Conservation (phyloP, 2,888 invertebrate species). For the Liposcelis brunnea region DNA sequence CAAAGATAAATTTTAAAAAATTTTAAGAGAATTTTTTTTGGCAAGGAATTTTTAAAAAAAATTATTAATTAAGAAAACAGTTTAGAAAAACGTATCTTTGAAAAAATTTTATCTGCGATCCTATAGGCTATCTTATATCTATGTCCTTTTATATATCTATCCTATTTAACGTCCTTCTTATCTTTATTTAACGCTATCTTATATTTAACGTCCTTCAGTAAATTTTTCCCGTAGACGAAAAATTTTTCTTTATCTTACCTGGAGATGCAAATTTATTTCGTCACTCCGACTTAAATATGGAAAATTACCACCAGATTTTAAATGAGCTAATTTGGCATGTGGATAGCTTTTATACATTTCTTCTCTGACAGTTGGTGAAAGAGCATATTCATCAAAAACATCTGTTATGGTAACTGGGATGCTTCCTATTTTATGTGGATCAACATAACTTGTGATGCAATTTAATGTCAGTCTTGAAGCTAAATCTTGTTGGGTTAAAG, state of each 20-base stretch:
- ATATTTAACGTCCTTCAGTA: too few species aligned
- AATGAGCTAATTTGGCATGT: slow-evolving; percentile 65
- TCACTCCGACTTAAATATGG: slow-evolving; percentile 75
- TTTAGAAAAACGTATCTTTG: too few species aligned
- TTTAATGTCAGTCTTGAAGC: slow-evolving; percentile 76
- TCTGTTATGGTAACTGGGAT: slow-evolving; percentile 70
- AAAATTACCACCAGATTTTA: slow-evolving; percentile 80
- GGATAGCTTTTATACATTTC: slow-evolving; percentile 76
- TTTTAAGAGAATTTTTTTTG: too few species aligned
- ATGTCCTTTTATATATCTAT: too few species aligned
- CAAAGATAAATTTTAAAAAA: slow-evolving; percentile 7
- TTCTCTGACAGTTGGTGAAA: slow-evolving; percentile 58
- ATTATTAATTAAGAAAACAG: too few species aligned
- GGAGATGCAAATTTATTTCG: slow-evolving; percentile 76
- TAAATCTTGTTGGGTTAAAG: slow-evolving; percentile 60
- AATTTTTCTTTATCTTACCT: slow-evolving; percentile 37
- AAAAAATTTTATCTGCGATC: too few species aligned
- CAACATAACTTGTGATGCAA: slow-evolving; percentile 61
- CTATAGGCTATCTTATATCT: too few species aligned
- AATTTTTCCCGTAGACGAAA: too few species aligned
- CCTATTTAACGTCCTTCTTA: too few species aligned
- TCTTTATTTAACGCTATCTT: too few species aligned
- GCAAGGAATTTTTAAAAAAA: too few species aligned
- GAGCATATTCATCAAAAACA: slow-evolving; percentile 75
- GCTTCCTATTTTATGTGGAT: slow-evolving; percentile 49